Base-by-base conservation (phyloP, 2,113 vertebrate species). In the Prunella fulvescens region DNA sequence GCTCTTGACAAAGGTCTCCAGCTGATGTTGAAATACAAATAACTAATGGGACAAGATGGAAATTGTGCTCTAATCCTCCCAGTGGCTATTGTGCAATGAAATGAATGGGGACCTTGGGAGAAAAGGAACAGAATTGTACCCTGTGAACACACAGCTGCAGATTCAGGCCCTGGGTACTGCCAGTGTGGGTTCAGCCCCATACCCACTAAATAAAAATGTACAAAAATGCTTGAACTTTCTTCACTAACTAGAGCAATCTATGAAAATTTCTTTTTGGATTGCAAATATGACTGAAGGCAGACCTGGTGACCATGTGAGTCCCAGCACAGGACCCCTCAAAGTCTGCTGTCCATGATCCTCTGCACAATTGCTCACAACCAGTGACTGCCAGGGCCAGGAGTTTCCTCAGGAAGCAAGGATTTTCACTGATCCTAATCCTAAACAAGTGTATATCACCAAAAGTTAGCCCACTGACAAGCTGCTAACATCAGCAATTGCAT, bases 1-100 rank as follows among this genome's bases (percentile, higher is more conserved):
- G 87, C 79, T 93, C 79, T 71, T 90, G 91, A 95, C 95, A 96
- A 92, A 97, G 92, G 94, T 93, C 93, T 95, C 94, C 93, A 94
- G 86, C 88, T 96, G 90, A 93, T 93, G 86, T 74, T 96, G 88
- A 74, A 96, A 92, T 73, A 92, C 90, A 96, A 96, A 83, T 93
- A 93, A 96, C 77, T 86, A 95, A 92, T 50, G 44, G 82, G 87
- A 94, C 72, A 92, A 92, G 94, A 94, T 90, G 51, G 77, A 96
- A 96, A 96, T 69, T 78, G 67, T 86, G 60, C 80, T 92, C 60
- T 88, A 95, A 94, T 94, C 85, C 85, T 94, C 90, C 88, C 85
- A 84, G 60, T 92, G 90, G 90, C 72, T 92, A 90, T 73, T 90
- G 93, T 88, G 25, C 7, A 88, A 88, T 0, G 2, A 92, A 95